Base-by-base conservation (phyloP, 2,113 vertebrate species). In the Nansenia antarctica region DNA sequence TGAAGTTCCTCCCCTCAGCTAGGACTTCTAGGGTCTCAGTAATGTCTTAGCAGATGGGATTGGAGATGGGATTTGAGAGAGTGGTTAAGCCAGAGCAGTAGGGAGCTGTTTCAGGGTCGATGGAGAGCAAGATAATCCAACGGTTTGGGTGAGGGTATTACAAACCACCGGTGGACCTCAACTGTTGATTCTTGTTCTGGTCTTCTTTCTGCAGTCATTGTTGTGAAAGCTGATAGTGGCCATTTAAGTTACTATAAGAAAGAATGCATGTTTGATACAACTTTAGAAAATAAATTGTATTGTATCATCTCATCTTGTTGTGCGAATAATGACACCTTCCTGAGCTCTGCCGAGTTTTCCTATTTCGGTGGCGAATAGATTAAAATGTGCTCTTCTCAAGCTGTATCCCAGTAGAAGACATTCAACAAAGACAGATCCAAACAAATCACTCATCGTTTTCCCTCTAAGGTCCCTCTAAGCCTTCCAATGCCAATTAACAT, bases 21-120 rank as follows among this genome's bases (percentile, higher is more conserved):
- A 5, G 58, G 63, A 65, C 67, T 80, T 84, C 73, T 70, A 81
- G 60, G 76, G 73, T 0, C 37, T 69, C 58, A 58, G 58, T 22
- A 6, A 12, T 12, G 31, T 72, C 20, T 35, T 31, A 35, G 83
- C 85, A 89, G 86, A 89, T 87, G 84, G 89, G 78, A 59, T 70
- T 75, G 57, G 80, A 85, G 87, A 82, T 82, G 86, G 81, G 85
- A 84, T 84, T 77, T 83, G 67, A 73, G 64, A 81, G 54, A 80
- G 84, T 82, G 85, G 86, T 87, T 88, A 81, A 87, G 72, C 58
- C 77, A 2, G 14, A 78, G 62, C 82, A 31, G 47, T 3, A 5
- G 89, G 90, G 72, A 77, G 63, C 74, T 58, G 67, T 86, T 88
- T 89, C 85, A 80, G 89, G 87, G 86, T 86, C 82, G 77, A 65